phyloP scores from a whole-genome alignment of 2,797 vertebrate genomes.

The Linurgus olivaceus region DNA sequence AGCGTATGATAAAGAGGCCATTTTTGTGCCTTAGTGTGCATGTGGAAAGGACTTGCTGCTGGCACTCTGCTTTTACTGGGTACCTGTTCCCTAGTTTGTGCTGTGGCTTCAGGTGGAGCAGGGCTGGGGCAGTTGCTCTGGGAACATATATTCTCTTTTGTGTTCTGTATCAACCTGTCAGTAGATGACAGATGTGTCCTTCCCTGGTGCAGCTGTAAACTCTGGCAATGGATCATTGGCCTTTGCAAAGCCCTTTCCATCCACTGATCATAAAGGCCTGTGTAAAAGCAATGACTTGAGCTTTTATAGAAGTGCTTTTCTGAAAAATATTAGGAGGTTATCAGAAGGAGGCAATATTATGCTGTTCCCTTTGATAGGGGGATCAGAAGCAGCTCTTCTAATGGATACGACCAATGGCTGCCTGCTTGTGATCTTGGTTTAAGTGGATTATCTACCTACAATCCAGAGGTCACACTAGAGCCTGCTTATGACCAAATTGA shows the following conservation, averaged over 20 bases:
- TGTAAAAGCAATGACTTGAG: background rate
- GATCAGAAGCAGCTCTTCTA: background rate
- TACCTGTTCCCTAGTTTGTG: background rate
- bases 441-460: conserved; percentile 15
- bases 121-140: background rate
- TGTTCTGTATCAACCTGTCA: background rate
- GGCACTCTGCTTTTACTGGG: background rate
- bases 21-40: background rate
- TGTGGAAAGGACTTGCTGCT: background rate
- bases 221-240: background rate
- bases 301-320: background rate
- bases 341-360: background rate
- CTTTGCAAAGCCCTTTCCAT: background rate
- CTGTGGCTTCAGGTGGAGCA: background rate
- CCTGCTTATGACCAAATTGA: background rate
- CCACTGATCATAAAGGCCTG: background rate
- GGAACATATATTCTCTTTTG: background rate
- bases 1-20: background rate
- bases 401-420: background rate
- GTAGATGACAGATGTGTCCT: background rate
- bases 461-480: background rate
- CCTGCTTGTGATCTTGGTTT: conserved; percentile 7
- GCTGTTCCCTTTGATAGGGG: background rate
- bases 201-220: background rate
- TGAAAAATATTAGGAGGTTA: background rate